These are phyloP conservation scores for Folsomia candida DNA, from an alignment of 2,888 invertebrate genomes.

Conservation along the genomic window DNA sequence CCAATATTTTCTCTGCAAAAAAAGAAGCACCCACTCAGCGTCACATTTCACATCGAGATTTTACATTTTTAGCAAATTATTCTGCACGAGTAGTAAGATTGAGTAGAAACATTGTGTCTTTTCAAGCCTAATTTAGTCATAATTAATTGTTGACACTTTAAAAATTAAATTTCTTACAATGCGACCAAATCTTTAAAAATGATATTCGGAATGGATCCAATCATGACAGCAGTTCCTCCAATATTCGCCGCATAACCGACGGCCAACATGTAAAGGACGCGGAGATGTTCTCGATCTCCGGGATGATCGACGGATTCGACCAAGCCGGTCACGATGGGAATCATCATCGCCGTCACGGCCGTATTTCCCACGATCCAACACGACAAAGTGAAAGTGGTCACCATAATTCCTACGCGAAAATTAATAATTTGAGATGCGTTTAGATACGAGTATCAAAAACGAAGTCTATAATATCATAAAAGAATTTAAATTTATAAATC, in stretches of 20 bases:
- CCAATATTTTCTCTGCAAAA: not conserved
- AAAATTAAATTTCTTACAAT: no score
- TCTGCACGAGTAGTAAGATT: no score
- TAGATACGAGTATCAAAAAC: slow-evolving; percentile 1
- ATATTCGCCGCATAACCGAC: slow-evolving; percentile 24
- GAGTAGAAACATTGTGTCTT: no score
- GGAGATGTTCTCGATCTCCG: not conserved
- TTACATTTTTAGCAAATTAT: no score
- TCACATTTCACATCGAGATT: no score
- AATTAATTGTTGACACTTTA: no score
- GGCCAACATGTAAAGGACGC: slow-evolving; percentile 27
- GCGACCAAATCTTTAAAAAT: slow-evolving; percentile 27
- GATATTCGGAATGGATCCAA: slow-evolving; percentile 27
- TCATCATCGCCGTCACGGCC: slow-evolving; percentile 91
- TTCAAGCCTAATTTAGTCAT: no score
- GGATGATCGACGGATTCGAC: slow-evolving; percentile 68
- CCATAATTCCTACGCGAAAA: slow-evolving; percentile 76
- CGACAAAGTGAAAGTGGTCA: slow-evolving; percentile 90
- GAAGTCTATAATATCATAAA: no score
- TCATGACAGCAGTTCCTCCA: slow-evolving; percentile 25
- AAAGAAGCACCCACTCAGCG: no score
- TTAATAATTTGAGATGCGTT: slow-evolving; percentile 51
- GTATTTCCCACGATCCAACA: slow-evolving; percentile 93
- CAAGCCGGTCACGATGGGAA: slow-evolving; percentile 83
- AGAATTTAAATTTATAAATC: no score